Percentiles rank a stretch among this genome's conserved stretches.
Evolutionary conservation across 2,113 vertebrate genomes (phyloP).

Genomic region (Dolichallabes microphthalmus): DNA sequence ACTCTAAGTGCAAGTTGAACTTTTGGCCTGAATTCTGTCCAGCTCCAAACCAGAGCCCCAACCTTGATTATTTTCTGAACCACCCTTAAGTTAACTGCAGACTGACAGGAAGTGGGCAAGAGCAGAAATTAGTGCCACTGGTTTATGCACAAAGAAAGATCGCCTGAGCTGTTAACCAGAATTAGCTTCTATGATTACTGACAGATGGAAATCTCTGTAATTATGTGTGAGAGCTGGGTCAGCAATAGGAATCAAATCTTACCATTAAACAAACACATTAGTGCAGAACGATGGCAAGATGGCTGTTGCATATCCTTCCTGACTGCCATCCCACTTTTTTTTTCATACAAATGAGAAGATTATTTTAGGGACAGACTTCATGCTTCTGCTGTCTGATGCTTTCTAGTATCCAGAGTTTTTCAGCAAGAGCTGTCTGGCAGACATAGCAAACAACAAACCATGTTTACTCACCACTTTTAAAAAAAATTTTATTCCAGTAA

Average conservation of each 20-base stretch:
- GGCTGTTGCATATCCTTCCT: background rate
- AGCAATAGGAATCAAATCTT: background rate
- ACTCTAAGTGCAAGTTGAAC: conserved; percentile 10
- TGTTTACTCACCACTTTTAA: background rate
- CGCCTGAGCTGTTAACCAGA: conserved; percentile 15
- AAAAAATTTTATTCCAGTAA: background rate
- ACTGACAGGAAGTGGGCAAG: conserved; percentile 24
- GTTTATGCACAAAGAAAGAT: background rate
- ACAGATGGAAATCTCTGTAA: conserved; percentile 34
- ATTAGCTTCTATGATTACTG: conserved; percentile 2
- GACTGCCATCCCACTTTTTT: background rate
- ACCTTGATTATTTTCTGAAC: conserved; percentile 10
- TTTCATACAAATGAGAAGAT: background rate
- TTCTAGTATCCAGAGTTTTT: background rate
- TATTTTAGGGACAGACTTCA: background rate
- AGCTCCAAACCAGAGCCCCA: conserved; percentile 15
- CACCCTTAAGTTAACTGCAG: conserved; percentile 19
- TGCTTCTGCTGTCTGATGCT: background rate
- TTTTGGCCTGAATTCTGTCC: conserved; percentile 25
- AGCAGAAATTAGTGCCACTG: conserved; percentile 1
- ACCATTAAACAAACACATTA: conserved; percentile 6
- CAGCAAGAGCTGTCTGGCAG: background rate
- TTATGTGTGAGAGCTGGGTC: background rate
- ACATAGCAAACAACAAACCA: background rate
- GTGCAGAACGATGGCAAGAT: conserved; percentile 1